phyloP scores from a whole-genome alignment of 1,140 invertebrate genomes.

The Drosophila sp. region DNA sequence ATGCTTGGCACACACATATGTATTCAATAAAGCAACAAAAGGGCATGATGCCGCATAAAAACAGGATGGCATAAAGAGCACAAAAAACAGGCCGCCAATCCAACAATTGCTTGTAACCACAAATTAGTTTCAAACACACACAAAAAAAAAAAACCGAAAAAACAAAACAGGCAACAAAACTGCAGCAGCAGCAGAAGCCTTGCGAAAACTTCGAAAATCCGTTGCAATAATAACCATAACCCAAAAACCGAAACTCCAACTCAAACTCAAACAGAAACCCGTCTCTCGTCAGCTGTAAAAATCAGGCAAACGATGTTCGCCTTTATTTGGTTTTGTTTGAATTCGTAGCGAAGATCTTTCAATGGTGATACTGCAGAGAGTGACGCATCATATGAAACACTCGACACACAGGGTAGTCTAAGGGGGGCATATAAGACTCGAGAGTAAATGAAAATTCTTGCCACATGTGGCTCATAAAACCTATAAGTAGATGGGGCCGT shows the following conservation, averaged over 20 bases:
- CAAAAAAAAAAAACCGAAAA: not conserved
- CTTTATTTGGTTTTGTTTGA: slow-evolving; percentile 44
- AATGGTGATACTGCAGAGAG: slow-evolving; percentile 69
- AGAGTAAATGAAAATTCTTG: not conserved
- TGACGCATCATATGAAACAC: slow-evolving; percentile 72
- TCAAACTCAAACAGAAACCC: slow-evolving; percentile 13
- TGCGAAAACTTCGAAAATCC: slow-evolving; percentile 66
- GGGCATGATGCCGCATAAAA: slow-evolving; percentile 75
- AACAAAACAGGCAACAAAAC: slow-evolving; percentile 62
- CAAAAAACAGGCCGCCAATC: slow-evolving; percentile 31
- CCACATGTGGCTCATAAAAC: too few species aligned
- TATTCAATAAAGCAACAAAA: slow-evolving; percentile 74
- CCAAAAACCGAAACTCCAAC: slow-evolving; percentile 25
- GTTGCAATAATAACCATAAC: slow-evolving; percentile 56
- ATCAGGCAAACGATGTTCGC: slow-evolving; percentile 61
- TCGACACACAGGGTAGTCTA: not conserved
- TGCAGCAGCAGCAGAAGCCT: slow-evolving; percentile 50
- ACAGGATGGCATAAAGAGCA: slow-evolving; percentile 35
- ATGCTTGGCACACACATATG: slow-evolving; percentile 20
- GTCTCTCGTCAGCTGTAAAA: slow-evolving; percentile 51
- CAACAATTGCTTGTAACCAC: slow-evolving; percentile 66
- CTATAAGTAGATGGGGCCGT: too few species aligned
- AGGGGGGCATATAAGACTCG: not conserved
- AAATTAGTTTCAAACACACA: slow-evolving; percentile 78
- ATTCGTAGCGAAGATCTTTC: slow-evolving; percentile 46